Percentiles rank a stretch among this genome's conserved stretches.
Conservation (phyloP, 2,797 vertebrate genomes). For the Sorex maritimensis region DNA sequence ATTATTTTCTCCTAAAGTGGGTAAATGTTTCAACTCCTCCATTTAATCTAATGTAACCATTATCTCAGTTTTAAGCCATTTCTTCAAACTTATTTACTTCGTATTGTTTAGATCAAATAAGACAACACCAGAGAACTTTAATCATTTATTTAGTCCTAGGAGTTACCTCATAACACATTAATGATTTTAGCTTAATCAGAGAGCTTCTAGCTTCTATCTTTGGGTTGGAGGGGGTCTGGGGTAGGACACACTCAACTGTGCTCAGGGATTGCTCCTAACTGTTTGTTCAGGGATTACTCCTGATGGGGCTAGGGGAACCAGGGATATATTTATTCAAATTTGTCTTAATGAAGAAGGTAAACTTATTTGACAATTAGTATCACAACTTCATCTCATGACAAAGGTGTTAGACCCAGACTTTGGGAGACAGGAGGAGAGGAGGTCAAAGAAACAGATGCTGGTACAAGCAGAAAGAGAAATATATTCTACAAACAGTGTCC, state of each 20-base stretch:
- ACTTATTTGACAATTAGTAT: neutral
- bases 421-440: neutral
- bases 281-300: too few relatives aligned
- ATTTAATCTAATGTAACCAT: constrained; percentile 37
- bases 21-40: constrained; percentile 40
- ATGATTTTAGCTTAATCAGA: constrained; percentile 52
- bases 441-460: neutral
- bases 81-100: constrained; percentile 65
- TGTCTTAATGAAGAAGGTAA: neutral
- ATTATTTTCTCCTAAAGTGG: neutral
- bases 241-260: neutral
- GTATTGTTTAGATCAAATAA: constrained; percentile 49
- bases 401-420: neutral
- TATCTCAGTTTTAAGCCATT: constrained; percentile 1
- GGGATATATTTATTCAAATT: neutral
- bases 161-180: constrained; percentile 13
- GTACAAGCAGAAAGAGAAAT: neutral
- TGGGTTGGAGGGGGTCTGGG: too few relatives aligned
- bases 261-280: too few relatives aligned
- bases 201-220: neutral
- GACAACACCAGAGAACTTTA: constrained; percentile 58
- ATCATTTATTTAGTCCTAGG: constrained; percentile 38
- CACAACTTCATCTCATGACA: neutral
- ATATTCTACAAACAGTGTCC: neutral
- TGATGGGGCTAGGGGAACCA: neutral